phyloP scores from a whole-genome alignment of 2,888 invertebrate genomes.

The Synergus umbraculus region DNA sequence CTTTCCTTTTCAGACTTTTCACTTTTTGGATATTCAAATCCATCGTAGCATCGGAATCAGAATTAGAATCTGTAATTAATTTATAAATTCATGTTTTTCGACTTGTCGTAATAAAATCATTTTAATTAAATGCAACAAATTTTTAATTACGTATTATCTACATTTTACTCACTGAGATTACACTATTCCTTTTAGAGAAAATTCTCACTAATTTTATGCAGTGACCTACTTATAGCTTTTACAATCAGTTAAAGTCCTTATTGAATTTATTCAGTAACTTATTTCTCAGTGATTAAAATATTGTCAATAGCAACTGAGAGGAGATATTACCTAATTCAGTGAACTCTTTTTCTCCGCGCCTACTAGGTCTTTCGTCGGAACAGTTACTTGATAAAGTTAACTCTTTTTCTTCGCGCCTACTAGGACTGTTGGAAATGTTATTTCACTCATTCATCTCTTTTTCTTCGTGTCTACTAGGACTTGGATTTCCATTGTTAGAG shows the following conservation, averaged over 20 bases:
- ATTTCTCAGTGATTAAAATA: not conserved
- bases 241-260: not conserved
- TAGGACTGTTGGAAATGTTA: not conserved
- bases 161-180: not conserved
- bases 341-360: not conserved
- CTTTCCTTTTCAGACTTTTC: conserved; percentile 2
- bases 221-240: not conserved
- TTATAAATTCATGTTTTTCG: not conserved
- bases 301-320: not conserved
- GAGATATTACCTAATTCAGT: not conserved
- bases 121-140: not conserved
- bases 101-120: not conserved
- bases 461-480: not conserved
- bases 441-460: not conserved
- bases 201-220: conserved; percentile 1
- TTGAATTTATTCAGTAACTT: not conserved
- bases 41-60: not conserved
- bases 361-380: too few relatives aligned
- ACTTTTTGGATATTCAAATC: not conserved
- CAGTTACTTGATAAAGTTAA: too few relatives aligned
- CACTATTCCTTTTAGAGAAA: not conserved
- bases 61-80: not conserved
- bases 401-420: not conserved
- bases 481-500: too few relatives aligned
- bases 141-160: not conserved